Percentiles rank a stretch among this genome's conserved stretches.
Conservation (phyloP, 2,888 invertebrate species). For the Proisotoma minuta region DNA sequence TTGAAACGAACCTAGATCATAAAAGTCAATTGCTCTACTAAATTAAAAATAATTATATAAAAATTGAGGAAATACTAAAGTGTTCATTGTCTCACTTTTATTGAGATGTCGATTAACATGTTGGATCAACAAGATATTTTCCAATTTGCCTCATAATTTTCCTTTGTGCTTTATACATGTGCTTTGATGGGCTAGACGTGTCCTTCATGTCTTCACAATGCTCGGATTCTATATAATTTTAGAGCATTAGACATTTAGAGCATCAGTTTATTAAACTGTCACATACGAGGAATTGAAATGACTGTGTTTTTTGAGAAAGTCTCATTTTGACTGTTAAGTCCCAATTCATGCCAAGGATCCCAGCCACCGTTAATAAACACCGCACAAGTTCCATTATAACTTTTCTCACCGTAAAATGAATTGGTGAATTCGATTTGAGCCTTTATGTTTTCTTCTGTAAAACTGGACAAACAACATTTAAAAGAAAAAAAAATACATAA, state of each 20-base stretch:
- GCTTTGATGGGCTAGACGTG: constrained; percentile 9
- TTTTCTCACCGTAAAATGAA: constrained; percentile 50
- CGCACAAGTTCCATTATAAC: constrained; percentile 49
- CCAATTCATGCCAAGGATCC: constrained; percentile 55
- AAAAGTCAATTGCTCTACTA: no score
- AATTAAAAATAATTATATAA: no score
- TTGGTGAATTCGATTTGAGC: constrained; percentile 19
- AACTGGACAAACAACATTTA: no score
- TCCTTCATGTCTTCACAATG: constrained; percentile 27
- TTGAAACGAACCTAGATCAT: no score
- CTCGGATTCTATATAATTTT: constrained; percentile 15
- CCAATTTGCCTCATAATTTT: constrained; percentile 21
- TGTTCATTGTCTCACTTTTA: no score
- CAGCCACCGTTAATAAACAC: constrained; percentile 53
- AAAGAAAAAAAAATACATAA: neutral
- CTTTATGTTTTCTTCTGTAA: constrained; percentile 23
- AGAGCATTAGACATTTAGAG: no score
- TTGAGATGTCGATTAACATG: no score
- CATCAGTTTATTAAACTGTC: neutral
- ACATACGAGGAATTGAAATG: constrained; percentile 50
- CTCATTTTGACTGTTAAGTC: constrained; percentile 49
- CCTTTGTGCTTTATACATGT: constrained; percentile 20
- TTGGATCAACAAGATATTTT: constrained; percentile 23
- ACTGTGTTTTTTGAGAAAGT: constrained; percentile 49
- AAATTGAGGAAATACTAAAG: no score